Percentiles rank a stretch among this genome's conserved stretches.
phyloP scores from a whole-genome alignment of 2,888 invertebrate species.

The Sphaerophoria rueppellii region DNA sequence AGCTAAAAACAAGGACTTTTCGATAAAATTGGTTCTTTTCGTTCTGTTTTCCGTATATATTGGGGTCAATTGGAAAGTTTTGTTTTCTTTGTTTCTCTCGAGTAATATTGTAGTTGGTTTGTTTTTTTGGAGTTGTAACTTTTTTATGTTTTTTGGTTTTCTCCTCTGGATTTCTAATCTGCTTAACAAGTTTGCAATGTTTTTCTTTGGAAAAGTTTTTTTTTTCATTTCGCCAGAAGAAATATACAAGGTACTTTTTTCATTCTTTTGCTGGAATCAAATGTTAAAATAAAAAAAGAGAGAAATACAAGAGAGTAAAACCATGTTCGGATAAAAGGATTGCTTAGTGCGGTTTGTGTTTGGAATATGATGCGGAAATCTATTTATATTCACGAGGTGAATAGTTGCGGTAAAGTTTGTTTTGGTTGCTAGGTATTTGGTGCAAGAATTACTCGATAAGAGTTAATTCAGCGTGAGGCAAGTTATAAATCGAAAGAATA shows the following conservation, averaged over 20 bases:
- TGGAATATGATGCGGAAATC: slow-evolving; percentile 60
- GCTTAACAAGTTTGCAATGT: slow-evolving; percentile 70
- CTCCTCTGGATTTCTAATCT: slow-evolving; percentile 68
- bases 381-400: slow-evolving; percentile 60
- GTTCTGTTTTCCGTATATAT: slow-evolving; percentile 23
- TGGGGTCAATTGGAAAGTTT: slow-evolving; percentile 71
- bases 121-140: slow-evolving; percentile 4
- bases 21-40: slow-evolving; percentile 66
- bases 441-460: neutral
- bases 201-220: slow-evolving; percentile 28
- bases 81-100: slow-evolving; percentile 62
- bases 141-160: slow-evolving; percentile 1
- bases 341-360: slow-evolving; percentile 50
- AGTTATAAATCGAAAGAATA: neutral
- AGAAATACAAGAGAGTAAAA: slow-evolving; percentile 33
- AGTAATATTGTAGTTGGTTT: slow-evolving; percentile 55
- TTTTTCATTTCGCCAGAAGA: neutral
- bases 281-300: slow-evolving; percentile 39
- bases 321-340: slow-evolving; percentile 51
- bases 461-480: neutral
- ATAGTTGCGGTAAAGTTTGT: neutral
- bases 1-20: slow-evolving; percentile 59
- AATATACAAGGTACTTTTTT: neutral
- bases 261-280: slow-evolving; percentile 40
- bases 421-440: neutral